These are phyloP conservation scores for Siniperca knerii DNA, from an alignment of 2,113 vertebrate species.

Conservation along the genomic window DNA sequence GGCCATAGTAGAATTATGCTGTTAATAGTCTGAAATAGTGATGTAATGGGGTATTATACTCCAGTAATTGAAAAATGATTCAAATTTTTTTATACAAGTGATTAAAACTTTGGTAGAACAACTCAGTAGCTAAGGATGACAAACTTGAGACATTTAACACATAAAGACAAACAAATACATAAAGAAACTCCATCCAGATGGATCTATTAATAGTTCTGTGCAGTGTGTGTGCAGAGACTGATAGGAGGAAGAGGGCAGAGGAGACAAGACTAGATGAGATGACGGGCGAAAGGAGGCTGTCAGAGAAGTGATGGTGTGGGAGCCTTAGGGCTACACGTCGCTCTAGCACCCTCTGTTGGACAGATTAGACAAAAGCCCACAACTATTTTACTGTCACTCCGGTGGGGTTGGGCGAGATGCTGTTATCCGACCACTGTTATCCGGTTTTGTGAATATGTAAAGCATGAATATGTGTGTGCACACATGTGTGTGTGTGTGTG, in stretches of 20 bases:
- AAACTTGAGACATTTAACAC: neutral
- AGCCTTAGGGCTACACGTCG: constrained; percentile 20
- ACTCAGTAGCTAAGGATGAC: neutral
- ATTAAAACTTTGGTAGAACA: neutral
- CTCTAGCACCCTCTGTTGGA: constrained; percentile 77
- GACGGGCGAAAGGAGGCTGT: neutral
- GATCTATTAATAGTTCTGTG: neutral
- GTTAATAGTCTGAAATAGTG: constrained; percentile 43
- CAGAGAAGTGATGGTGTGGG: neutral
- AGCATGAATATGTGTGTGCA: constrained; percentile 6
- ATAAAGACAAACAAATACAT: neutral
- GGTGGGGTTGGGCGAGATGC: constrained; percentile 14
- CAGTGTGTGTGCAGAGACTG: neutral
- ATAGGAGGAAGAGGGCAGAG: neutral
- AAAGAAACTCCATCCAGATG: neutral
- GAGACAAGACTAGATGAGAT: neutral
- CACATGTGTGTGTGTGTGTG: neutral
- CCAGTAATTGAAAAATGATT: neutral
- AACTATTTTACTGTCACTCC: neutral
- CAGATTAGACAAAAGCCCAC: constrained; percentile 45
- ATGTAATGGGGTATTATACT: constrained; percentile 17
- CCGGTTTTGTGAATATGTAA: constrained; percentile 20
- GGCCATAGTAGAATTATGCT: constrained; percentile 40
- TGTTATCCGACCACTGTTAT: constrained; percentile 24
- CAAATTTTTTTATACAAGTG: neutral